Base-by-base conservation (phyloP, 2,797 vertebrate genomes). In the Anabacerthia variegaticeps region DNA sequence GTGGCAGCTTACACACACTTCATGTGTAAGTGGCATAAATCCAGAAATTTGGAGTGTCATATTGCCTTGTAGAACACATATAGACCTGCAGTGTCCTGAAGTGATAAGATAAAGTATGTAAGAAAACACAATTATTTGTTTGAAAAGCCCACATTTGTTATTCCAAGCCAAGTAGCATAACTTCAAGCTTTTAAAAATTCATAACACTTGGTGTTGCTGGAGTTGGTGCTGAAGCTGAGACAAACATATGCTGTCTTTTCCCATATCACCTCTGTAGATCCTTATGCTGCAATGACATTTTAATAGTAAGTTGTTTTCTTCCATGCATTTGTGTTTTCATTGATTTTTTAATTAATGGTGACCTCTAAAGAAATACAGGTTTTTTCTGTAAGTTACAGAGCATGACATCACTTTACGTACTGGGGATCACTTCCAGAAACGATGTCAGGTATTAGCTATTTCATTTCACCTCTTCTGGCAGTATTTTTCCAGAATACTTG, bases 181-280 rank as follows among this genome's bases (percentile, higher is more conserved):
- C 43, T 58, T 71, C 43, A 73, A 88, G 77, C 52, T 63, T 72
- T 87, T 56, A 73, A 84, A 92, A 94, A 92, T 58, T 56, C 6
- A 0, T 65, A 46, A 66, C 10, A 27, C 55, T 84, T 86, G 32
- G 43, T 46, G 32, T 66, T 46, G 37, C 51, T 77, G 49, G 36
- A 61, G 65, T 44, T 81, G 63, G 20, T 88, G n/a, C 55, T 92
- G 85, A 90, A 96, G 71, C 27, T 19, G 62, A 92, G 80, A 85
- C 32, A 75, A 93, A 76, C 2, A 7, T 59, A 39, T 66, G 48
- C 71, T 92, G 76, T 69, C 63, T 92, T 80, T 89, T 85, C 71
- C 77, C 3, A 0, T 63, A 75, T 69, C 77, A 90, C 55, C 85
- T 94, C 82, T 90, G 56, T 14, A 34, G 39, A 66, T 75, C 85